Evolutionary conservation across 2,113 vertebrate species (phyloP), one percentile per base, ranked within the genome.

Genomic region (Ageneiosus marmoratus): DNA sequence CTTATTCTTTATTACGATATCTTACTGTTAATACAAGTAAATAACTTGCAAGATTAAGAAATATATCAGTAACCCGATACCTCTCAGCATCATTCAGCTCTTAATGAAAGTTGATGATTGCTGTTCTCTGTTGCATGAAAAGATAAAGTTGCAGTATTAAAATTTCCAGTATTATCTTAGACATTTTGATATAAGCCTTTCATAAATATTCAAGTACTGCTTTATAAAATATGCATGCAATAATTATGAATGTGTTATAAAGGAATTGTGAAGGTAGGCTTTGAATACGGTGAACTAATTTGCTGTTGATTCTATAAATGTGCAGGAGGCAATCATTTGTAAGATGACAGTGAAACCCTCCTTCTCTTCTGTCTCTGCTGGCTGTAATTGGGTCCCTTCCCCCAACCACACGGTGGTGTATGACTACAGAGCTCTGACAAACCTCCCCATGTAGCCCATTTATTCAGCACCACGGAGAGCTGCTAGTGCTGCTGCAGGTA

Each of bases 381-480:
- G 80, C 80, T 86, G 72, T 82, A 80, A 81, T 72, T 72, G 63
- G 72, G 69, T 79, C 80, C 87, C 89, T 85, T 85, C 87, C 86
- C 79, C 76, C 87, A 84, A 81, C 63, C 87, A 81, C 88, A 86
- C 88, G 88, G 82, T 89, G 90, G 89, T 89, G 89, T 85, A 89
- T 90, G 90, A 89, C 88, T 88, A 85, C 84, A 81, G 81, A 88
- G 11, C 82, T 81, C 83, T 87, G 81, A 88, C 90, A 90, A 87
- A 46, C 80, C 76, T 83, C 53, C 56, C 44, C 87, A 85, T 81
- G 84, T 87, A 87, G 88, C 86, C 89, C 53, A 89, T 90, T 88
- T 86, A 89, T 93, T 93, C 92, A 94, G 92, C 90, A 93, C 92
- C 92, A 91, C 89, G 92, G 91, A 94, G 92, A 94, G 92, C 90